These are phyloP conservation scores for Acanthornis magna DNA, from an alignment of 2,797 vertebrate genomes.

Conservation along the genomic window DNA sequence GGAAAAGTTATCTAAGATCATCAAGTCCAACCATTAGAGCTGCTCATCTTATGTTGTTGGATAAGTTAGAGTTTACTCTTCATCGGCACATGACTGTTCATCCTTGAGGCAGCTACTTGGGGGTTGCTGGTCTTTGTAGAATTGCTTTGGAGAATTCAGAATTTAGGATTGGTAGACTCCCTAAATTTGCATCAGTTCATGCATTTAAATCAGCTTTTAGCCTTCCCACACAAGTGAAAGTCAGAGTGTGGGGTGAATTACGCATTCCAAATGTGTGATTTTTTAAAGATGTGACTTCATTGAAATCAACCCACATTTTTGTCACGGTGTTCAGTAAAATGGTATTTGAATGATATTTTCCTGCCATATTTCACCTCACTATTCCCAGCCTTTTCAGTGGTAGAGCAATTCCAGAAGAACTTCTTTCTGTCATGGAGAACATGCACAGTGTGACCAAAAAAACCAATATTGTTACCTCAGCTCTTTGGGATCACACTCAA, in stretches of 20 bases:
- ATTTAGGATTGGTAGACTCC: neutral
- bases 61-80: neutral
- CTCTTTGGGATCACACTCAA: neutral
- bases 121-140: neutral
- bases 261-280: neutral
- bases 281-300: neutral
- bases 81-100: rapidly evolving
- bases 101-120: neutral
- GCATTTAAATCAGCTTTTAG: neutral
- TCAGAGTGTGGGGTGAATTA: neutral
- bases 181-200: neutral
- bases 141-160: neutral
- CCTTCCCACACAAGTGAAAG: neutral
- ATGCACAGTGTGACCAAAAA: neutral
- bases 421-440: neutral
- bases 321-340: neutral
- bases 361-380: neutral
- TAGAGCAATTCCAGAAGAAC: neutral
- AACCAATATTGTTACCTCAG: neutral
- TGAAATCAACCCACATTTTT: neutral
- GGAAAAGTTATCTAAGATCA: neutral
- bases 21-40: neutral
- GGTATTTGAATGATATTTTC: neutral
- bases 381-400: neutral
- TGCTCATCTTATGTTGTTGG: neutral